Evolutionary conservation across 2,797 vertebrate genomes (phyloP).

Genomic region (Myotis vivesi): DNA sequence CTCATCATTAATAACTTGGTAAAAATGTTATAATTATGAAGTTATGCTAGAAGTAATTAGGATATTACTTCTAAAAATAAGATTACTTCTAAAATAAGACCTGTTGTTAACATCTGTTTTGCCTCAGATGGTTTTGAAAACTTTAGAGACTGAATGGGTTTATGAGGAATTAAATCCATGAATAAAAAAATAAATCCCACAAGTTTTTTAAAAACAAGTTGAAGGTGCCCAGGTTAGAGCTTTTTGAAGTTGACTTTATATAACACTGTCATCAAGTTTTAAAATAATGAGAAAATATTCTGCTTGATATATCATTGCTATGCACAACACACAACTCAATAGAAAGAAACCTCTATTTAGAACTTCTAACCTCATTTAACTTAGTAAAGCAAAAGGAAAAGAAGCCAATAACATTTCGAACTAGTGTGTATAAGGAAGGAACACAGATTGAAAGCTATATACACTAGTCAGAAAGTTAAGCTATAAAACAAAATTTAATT

Average conservation of each 20-base stretch:
- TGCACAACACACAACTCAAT: not conserved
- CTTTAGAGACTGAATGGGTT: not conserved
- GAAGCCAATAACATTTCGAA: not conserved
- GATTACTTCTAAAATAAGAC: constrained; percentile 5
- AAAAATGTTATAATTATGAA: constrained; percentile 17
- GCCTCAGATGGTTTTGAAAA: not conserved
- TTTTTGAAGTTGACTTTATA: constrained; percentile 11
- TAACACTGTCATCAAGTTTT: constrained; percentile 40
- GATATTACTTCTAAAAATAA: constrained; percentile 17
- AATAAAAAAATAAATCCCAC: not conserved
- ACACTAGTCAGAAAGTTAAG: not conserved
- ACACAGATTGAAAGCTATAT: not conserved
- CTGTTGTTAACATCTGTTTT: not conserved
- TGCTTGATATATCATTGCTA: not conserved
- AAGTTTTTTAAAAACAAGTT: not conserved
- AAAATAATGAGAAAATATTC: constrained; percentile 33
- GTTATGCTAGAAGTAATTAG: not conserved
- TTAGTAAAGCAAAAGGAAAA: constrained; percentile 21
- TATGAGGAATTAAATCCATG: not conserved
- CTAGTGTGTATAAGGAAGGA: not conserved
- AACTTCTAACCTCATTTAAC: constrained; percentile 27
- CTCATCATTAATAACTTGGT: not conserved
- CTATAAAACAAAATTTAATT: constrained; percentile 35
- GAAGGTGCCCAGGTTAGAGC: not conserved
- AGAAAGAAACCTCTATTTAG: not conserved